These are phyloP conservation scores for Lateolabrax maculatus DNA, from an alignment of 2,797 vertebrate species.

Conservation along the genomic window DNA sequence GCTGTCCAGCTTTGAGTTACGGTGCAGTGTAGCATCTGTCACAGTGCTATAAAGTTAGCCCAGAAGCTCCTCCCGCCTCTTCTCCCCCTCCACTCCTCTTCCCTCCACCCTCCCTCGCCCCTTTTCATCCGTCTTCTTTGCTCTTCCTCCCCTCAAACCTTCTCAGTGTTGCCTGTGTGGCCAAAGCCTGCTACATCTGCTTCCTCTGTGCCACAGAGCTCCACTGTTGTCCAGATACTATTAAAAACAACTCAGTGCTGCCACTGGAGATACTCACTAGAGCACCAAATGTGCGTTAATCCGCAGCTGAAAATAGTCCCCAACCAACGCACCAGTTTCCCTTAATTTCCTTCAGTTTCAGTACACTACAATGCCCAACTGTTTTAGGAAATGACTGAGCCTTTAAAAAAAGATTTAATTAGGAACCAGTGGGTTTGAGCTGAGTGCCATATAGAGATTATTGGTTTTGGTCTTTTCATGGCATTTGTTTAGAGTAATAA, in stretches of 20 bases:
- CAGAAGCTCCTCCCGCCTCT: neutral
- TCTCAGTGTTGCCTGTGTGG: neutral
- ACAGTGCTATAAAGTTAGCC: slow-evolving; percentile 30
- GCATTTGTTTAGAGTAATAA: neutral
- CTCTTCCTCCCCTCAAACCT: neutral
- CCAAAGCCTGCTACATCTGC: neutral
- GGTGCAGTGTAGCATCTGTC: slow-evolving; percentile 36
- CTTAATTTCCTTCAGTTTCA: neutral
- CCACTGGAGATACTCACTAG: neutral
- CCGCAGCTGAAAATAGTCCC: neutral
- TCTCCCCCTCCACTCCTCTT: neutral
- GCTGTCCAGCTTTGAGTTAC: slow-evolving; percentile 37
- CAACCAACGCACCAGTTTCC: neutral
- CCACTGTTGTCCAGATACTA: neutral
- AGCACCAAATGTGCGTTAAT: neutral
- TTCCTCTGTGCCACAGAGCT: neutral
- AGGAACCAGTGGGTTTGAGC: neutral
- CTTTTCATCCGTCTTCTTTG: neutral
- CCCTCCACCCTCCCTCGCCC: slow-evolving; percentile 2
- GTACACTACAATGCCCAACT: neutral
- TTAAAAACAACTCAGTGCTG: slow-evolving; percentile 10
- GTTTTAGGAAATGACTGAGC: neutral
- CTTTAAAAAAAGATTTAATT: neutral
- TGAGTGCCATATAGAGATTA: neutral
- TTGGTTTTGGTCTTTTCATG: neutral